Base-by-base conservation (phyloP, 30 jellyfish, hydroid and myxozoan species). In the Hydra vulgaris region DNA sequence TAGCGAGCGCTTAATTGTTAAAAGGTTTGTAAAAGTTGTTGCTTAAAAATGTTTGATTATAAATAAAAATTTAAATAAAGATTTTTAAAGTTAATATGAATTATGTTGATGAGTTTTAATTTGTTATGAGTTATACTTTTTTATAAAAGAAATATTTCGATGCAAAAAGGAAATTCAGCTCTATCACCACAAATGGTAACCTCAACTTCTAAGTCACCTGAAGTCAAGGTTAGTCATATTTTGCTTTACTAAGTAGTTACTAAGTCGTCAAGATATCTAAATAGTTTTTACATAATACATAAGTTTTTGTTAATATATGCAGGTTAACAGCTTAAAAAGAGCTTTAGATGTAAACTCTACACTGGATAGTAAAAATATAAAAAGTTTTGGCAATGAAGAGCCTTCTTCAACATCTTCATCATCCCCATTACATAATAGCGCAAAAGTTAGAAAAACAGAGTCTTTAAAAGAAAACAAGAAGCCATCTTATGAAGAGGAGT, bases 141-240 rank as follows among this genome's bases (percentile, higher is more conserved):
- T 68, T 68, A 12, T 71, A 71, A 55, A 27, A 88, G 96, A 68
- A 77, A 61, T 74, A 54, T 83, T 18, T 72, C 94, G 22, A 26
- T 66, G 76, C 89, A 82, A 72, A 66, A 23, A 8, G 21, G 25
- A 18, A 61, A 77, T 53, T 86, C 82, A 25, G 89, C 83, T 20
- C 81, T 95, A 21, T 81, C 96, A 61, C 97, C 97, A 25, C 94
- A 82, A 27, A 20, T 66, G 27, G 97, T 90, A 18, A 82, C 97
- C 0, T 90, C 97, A 7, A 90, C 97, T 1, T 85, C 97, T 8
- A 86, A 79, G 74, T 90, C 97, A 8, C 97, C 97, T 61, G 97
- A 89, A 71, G 95, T 78, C 20, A 89, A 82, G 95, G 97, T 84
- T 61, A 17, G 7, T 25, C 22, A 8, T 68, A 17, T 0, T 16